Conservation (phyloP, 2,113 vertebrate genomes). For the Erythrolamprus reginae region DNA sequence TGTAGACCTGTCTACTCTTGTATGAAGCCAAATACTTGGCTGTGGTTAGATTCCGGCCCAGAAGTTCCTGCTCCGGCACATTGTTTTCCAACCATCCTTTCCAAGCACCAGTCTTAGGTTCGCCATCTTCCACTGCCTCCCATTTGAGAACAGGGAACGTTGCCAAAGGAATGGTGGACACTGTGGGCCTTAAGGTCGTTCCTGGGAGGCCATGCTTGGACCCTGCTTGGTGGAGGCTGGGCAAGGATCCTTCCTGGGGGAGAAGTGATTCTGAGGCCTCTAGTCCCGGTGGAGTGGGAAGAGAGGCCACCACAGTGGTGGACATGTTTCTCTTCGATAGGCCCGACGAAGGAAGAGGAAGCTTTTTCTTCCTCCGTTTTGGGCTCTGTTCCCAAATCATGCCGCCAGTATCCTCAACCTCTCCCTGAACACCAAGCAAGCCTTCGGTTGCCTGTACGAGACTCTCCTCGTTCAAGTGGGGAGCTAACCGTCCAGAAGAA, state of each 20-base stretch:
- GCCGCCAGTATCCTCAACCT: neutral
- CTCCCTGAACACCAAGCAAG: rapidly evolving
- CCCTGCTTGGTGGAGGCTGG: constrained; percentile 22
- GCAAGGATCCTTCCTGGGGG: neutral
- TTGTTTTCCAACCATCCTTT: neutral
- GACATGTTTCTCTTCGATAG: rapidly evolving
- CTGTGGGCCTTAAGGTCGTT: neutral
- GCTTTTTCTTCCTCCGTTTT: neutral
- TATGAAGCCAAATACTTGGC: neutral
- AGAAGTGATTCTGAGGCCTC: rapidly evolving
- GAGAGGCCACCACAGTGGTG: neutral
- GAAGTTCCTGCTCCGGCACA: neutral
- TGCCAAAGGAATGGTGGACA: constrained; percentile 25
- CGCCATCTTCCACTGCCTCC: neutral
- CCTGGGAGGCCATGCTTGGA: neutral
- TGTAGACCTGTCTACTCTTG: constrained; percentile 1
- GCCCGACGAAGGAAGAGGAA: neutral
- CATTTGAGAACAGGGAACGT: neutral
- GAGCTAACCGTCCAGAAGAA: neutral
- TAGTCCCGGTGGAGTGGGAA: rapidly evolving
- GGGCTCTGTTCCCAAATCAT: rapidly evolving
- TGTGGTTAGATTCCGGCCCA: neutral
- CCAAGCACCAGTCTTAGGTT: neutral
- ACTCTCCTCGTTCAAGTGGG: neutral
- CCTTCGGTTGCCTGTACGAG: neutral